Base-by-base conservation (phyloP, 2,888 invertebrate species). In the Ochropleura plecta region DNA sequence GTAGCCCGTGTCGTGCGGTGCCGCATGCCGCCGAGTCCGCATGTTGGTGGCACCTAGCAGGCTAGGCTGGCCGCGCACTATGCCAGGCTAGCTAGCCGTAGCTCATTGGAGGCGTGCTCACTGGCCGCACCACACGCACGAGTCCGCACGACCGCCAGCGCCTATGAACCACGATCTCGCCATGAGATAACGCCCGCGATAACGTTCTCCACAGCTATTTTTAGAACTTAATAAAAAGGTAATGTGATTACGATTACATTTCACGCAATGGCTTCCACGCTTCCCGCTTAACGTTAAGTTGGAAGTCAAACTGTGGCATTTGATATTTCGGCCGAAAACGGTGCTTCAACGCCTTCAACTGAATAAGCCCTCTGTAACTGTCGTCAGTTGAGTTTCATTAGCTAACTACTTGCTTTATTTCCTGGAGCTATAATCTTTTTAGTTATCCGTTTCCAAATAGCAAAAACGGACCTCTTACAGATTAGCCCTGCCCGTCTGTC, bases 141-240 rank as follows among this genome's bases (percentile, higher is more conserved):
- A 83, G 79, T 84, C 84, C 83, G 84, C 86, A 85, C 86, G 79
- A 84, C 79, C 83, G 86, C 79, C 84, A 80, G 83, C 82, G 79
- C 79, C 87, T 79, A 83, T 88, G 83, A 87, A 83, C 81, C 86
- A 88, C 86, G 92, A 94, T 94, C 93, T 95, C 92, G 94, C 94
- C 94, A 94, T 94, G 94, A 95, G 95, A 96, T 96, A 96, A 95
- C 94, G 93, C 91, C 90, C 89, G 91, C 91, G 96, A 96, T 96
- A 96, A 95, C 95, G 92, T 92, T 93, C 91, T 90, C 91, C 88
- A 85, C 79, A 84, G 88, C 89, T 96, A 96, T 95, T 94, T 95
- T 94, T 95, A 96, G 95, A 94, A 92, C 89, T 91, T 91, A 92
- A 94, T 94, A 95, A 95, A 95, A 95, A 95, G 92, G 94, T 95